Percentiles rank a stretch among this genome's conserved stretches.
These are phyloP conservation scores for Cacatua alba DNA, from an alignment of 2,113 vertebrate species.

Conservation along the genomic window DNA sequence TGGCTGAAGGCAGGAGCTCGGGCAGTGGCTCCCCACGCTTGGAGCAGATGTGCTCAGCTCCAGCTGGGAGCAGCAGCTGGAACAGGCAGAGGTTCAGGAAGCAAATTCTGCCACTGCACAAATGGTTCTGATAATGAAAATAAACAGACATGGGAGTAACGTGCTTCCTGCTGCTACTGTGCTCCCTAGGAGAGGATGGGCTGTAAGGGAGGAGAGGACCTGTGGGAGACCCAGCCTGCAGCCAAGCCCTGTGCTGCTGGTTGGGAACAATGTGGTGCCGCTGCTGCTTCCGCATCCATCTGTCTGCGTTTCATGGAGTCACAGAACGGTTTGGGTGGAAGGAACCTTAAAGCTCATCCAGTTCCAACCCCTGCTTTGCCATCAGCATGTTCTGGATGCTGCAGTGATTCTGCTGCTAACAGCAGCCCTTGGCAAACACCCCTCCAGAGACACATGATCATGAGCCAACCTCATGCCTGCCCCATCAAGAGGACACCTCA, in stretches of 20 bases:
- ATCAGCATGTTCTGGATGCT: background rate
- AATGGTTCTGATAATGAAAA: conserved; percentile 16
- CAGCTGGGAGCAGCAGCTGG: conserved; percentile 41
- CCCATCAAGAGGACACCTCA: background rate
- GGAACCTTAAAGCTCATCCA: background rate
- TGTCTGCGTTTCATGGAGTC: background rate
- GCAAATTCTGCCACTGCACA: background rate
- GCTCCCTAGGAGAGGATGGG: background rate
- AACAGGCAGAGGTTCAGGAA: background rate
- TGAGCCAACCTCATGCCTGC: background rate
- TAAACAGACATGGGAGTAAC: background rate
- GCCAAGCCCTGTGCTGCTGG: background rate
- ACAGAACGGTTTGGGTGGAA: background rate
- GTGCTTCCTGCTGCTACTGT: background rate
- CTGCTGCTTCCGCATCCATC: background rate
- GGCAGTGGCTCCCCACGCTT: background rate
- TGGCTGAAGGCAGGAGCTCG: background rate
- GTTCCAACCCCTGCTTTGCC: background rate
- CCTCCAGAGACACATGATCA: background rate
- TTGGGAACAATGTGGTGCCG: background rate
- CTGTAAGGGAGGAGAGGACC: background rate
- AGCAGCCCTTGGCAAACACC: background rate
- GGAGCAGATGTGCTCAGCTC: background rate
- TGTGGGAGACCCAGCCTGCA: background rate
- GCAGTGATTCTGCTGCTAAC: background rate